A percentile compares a stretch with the other conserved stretches of the same genome.
phyloP scores from a whole-genome alignment of 2,113 vertebrate species.

The Arothron firmamentum region DNA sequence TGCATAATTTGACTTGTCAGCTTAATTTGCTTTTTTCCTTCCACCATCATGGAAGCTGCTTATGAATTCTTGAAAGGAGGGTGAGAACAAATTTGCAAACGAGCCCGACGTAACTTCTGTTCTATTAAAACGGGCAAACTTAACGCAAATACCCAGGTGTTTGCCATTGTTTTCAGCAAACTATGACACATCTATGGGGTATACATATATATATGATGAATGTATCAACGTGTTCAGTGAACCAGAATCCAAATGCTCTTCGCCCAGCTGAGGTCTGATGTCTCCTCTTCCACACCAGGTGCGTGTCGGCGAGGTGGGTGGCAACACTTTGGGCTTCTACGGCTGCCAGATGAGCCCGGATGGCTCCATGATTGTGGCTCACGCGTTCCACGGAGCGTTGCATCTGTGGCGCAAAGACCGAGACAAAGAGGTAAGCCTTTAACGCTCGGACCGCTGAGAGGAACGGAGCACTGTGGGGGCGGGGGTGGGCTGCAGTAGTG shows the following conservation, averaged over 20 bases:
- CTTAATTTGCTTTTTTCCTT: conserved; percentile 50
- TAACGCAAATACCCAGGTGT: background rate
- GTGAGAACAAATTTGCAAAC: conserved; percentile 7
- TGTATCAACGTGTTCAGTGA: background rate
- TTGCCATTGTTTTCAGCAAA: background rate
- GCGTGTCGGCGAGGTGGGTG: conserved; percentile 95
- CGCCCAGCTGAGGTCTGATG: background rate
- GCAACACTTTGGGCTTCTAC: conserved; percentile 94
- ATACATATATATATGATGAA: too few relatives aligned
- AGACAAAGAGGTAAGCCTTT: conserved; percentile 71
- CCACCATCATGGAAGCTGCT: conserved; percentile 25
- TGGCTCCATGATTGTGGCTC: conserved; percentile 87
- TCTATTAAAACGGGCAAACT: conserved; percentile 1
- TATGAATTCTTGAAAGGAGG: conserved; percentile 40
- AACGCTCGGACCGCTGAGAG: background rate
- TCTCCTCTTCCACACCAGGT: conserved; percentile 72
- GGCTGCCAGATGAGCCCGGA: conserved; percentile 92
- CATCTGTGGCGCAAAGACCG: conserved; percentile 87
- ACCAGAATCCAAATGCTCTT: conserved; percentile 19
- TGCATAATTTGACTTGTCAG: conserved; percentile 54
- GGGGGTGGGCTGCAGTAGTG: too few relatives aligned
- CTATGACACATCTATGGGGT: background rate
- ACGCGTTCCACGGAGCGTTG: conserved; percentile 91
- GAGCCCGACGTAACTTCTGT: background rate
- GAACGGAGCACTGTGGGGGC: too few relatives aligned